phyloP scores from a whole-genome alignment of 2,797 vertebrate species.

The Dryobates pubescens region DNA sequence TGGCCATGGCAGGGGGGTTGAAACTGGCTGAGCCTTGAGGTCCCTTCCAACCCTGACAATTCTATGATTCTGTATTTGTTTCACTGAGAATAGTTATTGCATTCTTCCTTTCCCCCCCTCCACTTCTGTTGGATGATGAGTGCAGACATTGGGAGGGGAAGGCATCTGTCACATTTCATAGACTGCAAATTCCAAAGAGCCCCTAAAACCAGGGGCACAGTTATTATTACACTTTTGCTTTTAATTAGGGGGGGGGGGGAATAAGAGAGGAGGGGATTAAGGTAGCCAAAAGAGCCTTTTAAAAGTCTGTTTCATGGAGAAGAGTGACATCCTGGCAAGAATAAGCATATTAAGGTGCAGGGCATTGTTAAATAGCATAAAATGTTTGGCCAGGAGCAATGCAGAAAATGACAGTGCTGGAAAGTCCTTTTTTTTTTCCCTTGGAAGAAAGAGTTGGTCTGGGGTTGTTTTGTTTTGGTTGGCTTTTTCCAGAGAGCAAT shows the following conservation, averaged over 20 bases:
- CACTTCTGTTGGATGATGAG: background rate
- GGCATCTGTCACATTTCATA: background rate
- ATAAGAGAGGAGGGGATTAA: constrained; percentile 4
- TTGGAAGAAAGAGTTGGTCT: background rate
- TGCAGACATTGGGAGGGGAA: background rate
- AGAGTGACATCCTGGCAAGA: constrained; percentile 56
- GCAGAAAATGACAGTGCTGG: constrained; percentile 17
- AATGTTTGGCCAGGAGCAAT: background rate
- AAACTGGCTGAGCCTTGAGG: no score
- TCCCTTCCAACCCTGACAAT: no score
- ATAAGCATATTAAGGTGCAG: constrained; percentile 45
- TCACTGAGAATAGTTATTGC: background rate
- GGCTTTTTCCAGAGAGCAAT: background rate
- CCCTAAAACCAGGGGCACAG: background rate
- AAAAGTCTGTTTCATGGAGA: constrained; percentile 11
- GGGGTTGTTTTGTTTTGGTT: no score
- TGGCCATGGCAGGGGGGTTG: no score
- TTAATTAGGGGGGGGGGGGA: background rate
- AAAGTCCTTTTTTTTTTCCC: background rate
- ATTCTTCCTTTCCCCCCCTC: background rate
- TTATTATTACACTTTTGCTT: constrained; percentile 5
- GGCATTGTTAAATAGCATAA: constrained; percentile 41
- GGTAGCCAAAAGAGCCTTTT: constrained; percentile 45
- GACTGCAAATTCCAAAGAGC: background rate
- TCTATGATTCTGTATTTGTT: background rate